Evolutionary conservation across 2,888 invertebrate genomes (phyloP).

Genomic region (Macrosiphum euphorbiae): DNA sequence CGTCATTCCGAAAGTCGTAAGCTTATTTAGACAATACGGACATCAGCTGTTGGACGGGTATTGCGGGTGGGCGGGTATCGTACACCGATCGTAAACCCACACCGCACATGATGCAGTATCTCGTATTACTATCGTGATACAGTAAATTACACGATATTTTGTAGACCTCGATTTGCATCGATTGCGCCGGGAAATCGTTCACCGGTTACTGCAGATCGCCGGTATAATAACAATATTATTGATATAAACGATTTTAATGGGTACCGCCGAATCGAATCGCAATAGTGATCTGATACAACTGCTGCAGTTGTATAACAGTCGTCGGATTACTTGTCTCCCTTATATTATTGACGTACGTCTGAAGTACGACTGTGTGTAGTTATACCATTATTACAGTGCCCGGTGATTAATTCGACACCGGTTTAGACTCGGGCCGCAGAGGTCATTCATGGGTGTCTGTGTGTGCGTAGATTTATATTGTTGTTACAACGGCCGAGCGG

Average conservation of each 20-base stretch:
- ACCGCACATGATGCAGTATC: not conserved
- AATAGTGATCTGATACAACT: not conserved
- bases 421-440: constrained; percentile 25
- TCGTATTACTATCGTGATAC: not conserved
- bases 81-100: not conserved
- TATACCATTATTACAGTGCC: not conserved
- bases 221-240: not conserved
- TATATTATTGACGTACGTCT: not conserved
- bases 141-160: not conserved
- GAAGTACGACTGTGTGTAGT: not conserved
- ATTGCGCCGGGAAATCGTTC: not conserved
- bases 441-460: not conserved
- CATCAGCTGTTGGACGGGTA: not conserved
- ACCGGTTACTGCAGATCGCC: not conserved
- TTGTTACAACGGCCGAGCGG: constrained; percentile 35
- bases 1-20: not conserved
- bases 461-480: constrained; percentile 18
- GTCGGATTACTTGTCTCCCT: not conserved
- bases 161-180: not conserved
- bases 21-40: not conserved
- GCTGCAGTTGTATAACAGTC: too few relatives aligned
- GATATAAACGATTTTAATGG: not conserved
- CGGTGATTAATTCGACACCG: constrained; percentile 49
- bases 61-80: not conserved
- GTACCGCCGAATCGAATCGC: not conserved